Base-by-base conservation (phyloP, 2,888 invertebrate species). In the Achlya flavicornis region DNA sequence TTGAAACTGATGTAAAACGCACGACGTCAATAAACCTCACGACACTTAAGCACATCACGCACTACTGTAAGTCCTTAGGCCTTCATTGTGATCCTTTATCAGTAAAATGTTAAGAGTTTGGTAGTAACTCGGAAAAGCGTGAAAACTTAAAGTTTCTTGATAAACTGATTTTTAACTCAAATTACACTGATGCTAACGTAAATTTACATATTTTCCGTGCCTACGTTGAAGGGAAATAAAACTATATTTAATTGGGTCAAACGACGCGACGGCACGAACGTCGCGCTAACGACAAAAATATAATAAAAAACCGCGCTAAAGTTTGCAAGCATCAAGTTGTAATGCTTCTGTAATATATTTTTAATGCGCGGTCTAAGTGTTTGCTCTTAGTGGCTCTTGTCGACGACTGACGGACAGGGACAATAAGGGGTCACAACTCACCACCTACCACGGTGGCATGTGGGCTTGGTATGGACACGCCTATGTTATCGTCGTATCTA, bases 31-130 rank as follows among this genome's bases (percentile, higher is more conserved):
- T 76, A 68, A 78, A 77, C 67, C 71, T 74, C 69, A 76, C 78
- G 66, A 71, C 75, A 80, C 79, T 76, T 71, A 78, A 73, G 75
- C 80, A 84, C 88, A 90, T 89, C 80, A 87, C 88, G 86, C 78
- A 77, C 72, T 41, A 16, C 19, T 65, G 61, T 38, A 62, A 46
- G 58, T 41, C 53, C 14, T 61, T 64, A 66, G 61, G 53, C 61
- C 38, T 60, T 57, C 61, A 62, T 62, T 57, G 38, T 16, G 7
- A 16, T 3, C 35, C 33, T 41, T 62, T 14, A 53, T 53, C 19
- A 10, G 53, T 19, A 5, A 46, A 46, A 53, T 53, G 19, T 8
- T 46, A n/a, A 14, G 4, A 46, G n/a, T 16, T 16, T 1, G 26
- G 16, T 16, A 16, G 5, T 6, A n/a, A 48, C 6, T 53, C 16